phyloP scores from a whole-genome alignment of 2,888 invertebrate genomes.

The Erannis defoliaria region DNA sequence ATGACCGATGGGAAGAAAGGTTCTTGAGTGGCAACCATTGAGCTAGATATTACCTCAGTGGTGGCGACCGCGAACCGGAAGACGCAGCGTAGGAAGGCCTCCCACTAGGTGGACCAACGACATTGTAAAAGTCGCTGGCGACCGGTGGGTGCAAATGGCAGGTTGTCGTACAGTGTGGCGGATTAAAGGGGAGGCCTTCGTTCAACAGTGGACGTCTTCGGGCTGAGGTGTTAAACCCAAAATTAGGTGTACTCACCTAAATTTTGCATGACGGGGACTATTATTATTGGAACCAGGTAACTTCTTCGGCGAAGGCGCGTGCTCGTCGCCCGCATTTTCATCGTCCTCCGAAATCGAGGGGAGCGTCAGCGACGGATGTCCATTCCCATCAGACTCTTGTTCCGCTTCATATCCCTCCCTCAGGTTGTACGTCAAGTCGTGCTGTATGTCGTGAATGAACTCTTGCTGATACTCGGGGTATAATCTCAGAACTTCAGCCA shows the following conservation, averaged over 20 bases:
- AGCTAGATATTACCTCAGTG: no score
- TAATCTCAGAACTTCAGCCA: conserved; percentile 94
- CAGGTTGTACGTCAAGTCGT: conserved; percentile 97
- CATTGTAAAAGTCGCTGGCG: no score
- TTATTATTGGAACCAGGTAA: conserved; percentile 84
- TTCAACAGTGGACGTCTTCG: no score
- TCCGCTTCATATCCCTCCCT: conserved; percentile 97
- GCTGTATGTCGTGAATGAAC: conserved; percentile 97
- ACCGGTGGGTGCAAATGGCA: no score
- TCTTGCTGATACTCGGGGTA: conserved; percentile 98
- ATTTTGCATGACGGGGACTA: conserved; percentile 90
- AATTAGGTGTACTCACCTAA: conserved; percentile 60
- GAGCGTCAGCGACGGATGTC: conserved; percentile 92
- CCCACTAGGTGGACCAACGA: no score
- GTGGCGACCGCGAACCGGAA: no score
- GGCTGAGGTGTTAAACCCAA: neutral
- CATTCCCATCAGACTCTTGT: conserved; percentile 91
- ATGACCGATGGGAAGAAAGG: no score
- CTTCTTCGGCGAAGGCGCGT: conserved; percentile 89
- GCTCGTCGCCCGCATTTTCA: conserved; percentile 93
- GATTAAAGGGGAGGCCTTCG: no score
- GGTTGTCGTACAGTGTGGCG: no score
- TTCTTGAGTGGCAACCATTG: no score
- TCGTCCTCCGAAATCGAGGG: conserved; percentile 98
- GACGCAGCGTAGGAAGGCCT: no score